Base-by-base conservation (phyloP, 2,113 vertebrate genomes). In the rat (Rattus norvegicus) region DNA sequence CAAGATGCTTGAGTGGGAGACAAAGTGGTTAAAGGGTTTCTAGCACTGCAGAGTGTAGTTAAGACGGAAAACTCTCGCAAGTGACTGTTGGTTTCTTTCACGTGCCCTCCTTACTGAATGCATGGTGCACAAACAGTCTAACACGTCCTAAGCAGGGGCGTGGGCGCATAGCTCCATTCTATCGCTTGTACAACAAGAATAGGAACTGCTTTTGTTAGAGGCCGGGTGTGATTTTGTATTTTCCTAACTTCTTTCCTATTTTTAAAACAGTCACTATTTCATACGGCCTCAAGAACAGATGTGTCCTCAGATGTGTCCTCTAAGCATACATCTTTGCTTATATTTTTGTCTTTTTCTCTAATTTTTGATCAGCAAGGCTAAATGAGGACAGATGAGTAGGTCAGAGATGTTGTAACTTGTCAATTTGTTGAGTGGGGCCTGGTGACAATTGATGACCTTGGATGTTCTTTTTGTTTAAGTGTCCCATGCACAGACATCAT, bases 21-120 rank as follows among this genome's bases (percentile, higher is more conserved):
- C 72, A 94, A 97, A 96, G 94, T 77, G 95, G 88, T 95, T 49
- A 90, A 92, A 93, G 72, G 19, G 72, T 95, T 97, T 95, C 93
- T 12, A 92, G 94, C 30, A 84, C 97, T 59, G 47, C 12, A 43
- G 92, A 76, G 93, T 90, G 36, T 90, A 93, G 69, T 95, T 75
- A 94, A 97, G 95, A 52, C 5, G 75, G 80, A 94, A 96, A 90
- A 36, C 28, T 43, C 61, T 93, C 81, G 59, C 77, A 84, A 43
- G 43, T 9, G 59, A 69, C 52, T 93, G 43, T 52, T 65, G 85
- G 80, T 81, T 93, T 96, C 87, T 79, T 94, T 88, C 54, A 39
- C 72, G 92, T 96, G 88, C 88, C 72, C 10, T 86, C 33, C 56
- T 84, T 77, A 95, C 8, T 92, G 47, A 91, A 30, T 63, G 33